Evolutionary conservation across 1,140 invertebrate genomes (phyloP).

Genomic region (Apis mellifera): Amel_HAv3.1 CM009933.2:12073001-12073500

Average conservation of each 20-base stretch:
- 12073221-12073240: constrained; percentile 45
- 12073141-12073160: constrained; percentile 63
- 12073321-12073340: not conserved
- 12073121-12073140: not conserved
- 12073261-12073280: constrained; percentile 24
- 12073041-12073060: not conserved
- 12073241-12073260: constrained; percentile 38
- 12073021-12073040: not conserved
- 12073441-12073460: constrained; percentile 95
- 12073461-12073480: constrained; percentile 96
- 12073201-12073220: constrained; percentile 18
- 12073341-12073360: constrained; percentile 38
- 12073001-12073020: not conserved
- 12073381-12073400: constrained; percentile 29
- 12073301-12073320: constrained; percentile 33
- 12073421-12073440: constrained; percentile 93
- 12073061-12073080: fast-evolving
- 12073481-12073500: constrained; percentile 98
- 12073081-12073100: not conserved
- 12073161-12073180: constrained; percentile 49
- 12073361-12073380: constrained; percentile 37
- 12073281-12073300: constrained; percentile 30
- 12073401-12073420: constrained; percentile 80
- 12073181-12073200: constrained; percentile 12
- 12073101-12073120: not conserved